Percentiles rank a stretch among this genome's conserved stretches.
Evolutionary conservation across 2,113 vertebrate species (phyloP).

Genomic region (Hemichromis elongatus): DNA sequence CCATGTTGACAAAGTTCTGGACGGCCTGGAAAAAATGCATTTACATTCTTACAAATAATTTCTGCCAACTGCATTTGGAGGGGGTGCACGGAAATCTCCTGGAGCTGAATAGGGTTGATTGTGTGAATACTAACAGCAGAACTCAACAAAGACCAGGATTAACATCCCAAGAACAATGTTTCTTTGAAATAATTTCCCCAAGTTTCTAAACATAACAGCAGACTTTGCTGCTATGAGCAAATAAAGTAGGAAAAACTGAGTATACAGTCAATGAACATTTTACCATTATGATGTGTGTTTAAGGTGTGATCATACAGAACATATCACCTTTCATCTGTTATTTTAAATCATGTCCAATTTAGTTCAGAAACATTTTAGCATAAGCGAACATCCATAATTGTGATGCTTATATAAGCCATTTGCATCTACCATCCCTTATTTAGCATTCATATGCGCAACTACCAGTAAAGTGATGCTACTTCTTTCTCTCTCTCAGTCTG

Average conservation of each 20-base stretch:
- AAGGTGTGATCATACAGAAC: not conserved
- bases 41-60: not conserved
- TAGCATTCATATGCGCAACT: slow-evolving; percentile 32
- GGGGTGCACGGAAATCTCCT: not conserved
- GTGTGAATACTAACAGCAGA: not conserved
- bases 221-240: not conserved
- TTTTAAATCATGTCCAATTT: not conserved
- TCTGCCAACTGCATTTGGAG: not conserved
- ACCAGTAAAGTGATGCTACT: slow-evolving; percentile 27
- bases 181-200: not conserved
- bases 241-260: not conserved
- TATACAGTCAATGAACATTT: not conserved
- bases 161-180: not conserved
- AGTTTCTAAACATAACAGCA: not conserved
- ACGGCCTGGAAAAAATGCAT: not conserved
- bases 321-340: not conserved
- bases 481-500: slow-evolving; percentile 47
- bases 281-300: not conserved
- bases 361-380: not conserved
- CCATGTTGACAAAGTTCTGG: not conserved
- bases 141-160: not conserved
- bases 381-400: not conserved
- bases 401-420: not conserved
- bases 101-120: not conserved
- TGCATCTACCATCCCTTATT: slow-evolving; percentile 5